Percentiles rank a stretch among this genome's conserved stretches.
phyloP scores from a whole-genome alignment of 2,113 vertebrate genomes.

The Patagioenas fasciata region DNA sequence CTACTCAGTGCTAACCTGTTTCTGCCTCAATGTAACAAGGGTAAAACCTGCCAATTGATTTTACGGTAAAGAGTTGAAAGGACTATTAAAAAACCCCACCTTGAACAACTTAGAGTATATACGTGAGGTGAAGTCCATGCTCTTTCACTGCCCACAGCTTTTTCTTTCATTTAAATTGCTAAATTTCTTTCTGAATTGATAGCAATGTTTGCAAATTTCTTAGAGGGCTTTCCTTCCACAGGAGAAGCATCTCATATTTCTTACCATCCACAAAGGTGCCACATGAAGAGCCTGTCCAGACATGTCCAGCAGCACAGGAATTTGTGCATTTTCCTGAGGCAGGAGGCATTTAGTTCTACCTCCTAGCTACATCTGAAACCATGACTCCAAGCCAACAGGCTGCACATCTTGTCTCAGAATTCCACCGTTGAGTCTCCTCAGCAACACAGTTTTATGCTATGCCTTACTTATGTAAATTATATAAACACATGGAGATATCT shows the following conservation, averaged over 20 bases:
- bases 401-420: neutral
- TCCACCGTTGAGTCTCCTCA: neutral
- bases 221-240: neutral
- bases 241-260: neutral
- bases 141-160: neutral
- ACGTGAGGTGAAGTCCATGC: neutral
- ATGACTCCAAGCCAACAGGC: neutral
- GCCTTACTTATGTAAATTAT: neutral
- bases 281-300: neutral
- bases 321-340: neutral
- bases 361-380: neutral
- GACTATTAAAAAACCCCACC: neutral
- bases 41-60: neutral
- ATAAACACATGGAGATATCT: neutral
- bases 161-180: neutral
- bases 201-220: neutral
- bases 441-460: neutral
- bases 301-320: neutral
- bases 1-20: neutral
- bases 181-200: neutral
- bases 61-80: neutral
- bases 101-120: neutral
- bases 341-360: neutral
- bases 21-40: neutral
- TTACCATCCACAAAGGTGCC: neutral